Conservation (phyloP, 2,797 vertebrate species). For the Oceanodroma leucorhoa region DNA sequence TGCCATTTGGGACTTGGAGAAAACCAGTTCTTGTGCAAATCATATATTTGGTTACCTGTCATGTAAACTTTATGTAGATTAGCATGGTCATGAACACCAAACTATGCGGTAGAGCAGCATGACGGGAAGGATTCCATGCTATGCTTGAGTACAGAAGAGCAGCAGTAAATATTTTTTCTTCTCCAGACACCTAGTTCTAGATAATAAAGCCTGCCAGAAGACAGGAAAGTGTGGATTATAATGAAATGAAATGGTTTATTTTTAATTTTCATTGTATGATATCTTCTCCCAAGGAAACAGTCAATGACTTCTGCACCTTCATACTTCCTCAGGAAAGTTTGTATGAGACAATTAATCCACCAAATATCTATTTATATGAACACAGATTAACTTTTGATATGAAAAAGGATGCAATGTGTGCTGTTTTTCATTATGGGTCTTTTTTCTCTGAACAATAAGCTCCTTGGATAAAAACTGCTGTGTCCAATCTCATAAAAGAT, state of each 20-base stretch:
- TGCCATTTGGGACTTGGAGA: not conserved
- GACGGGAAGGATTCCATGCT: not conserved
- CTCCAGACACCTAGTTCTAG: not conserved
- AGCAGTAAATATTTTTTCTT: not conserved
- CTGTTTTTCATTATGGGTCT: not conserved
- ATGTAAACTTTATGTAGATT: conserved; percentile 6
- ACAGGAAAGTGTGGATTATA: not conserved
- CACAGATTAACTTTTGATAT: not conserved
- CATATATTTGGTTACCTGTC: not conserved
- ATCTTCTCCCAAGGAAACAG: not conserved
- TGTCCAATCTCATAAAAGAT: not conserved
- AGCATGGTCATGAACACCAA: not conserved
- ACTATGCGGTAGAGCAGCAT: not conserved
- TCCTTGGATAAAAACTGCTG: not conserved
- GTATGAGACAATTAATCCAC: not conserved
- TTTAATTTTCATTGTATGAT: not conserved
- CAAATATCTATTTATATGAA: not conserved
- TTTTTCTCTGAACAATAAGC: not conserved
- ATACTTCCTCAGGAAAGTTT: not conserved
- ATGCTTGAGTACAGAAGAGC: not conserved
- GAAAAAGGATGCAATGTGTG: not conserved
- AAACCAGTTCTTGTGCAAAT: conserved; percentile 12
- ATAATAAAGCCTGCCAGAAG: not conserved
- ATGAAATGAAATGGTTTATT: not conserved
- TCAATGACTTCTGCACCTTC: not conserved